phyloP scores from a whole-genome alignment of 2,113 vertebrate species.

The Esox niger region DNA sequence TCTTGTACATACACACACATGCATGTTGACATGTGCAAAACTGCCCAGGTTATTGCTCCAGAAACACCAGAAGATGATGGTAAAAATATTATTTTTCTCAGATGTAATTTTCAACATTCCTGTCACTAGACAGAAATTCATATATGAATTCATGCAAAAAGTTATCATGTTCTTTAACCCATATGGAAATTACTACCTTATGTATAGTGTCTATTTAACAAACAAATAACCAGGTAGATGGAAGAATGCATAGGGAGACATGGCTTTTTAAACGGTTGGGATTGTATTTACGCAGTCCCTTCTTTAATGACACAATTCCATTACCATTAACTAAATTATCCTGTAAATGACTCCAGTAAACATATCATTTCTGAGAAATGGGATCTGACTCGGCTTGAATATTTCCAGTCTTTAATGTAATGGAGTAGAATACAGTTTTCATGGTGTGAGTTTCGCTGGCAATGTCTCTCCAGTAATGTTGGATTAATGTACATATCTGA shows the following conservation, averaged over 20 bases:
- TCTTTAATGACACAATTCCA: too few species aligned
- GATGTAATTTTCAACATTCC: not conserved
- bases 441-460: not conserved
- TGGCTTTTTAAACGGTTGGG: too few species aligned
- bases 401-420: too few species aligned
- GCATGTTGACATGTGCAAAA: not conserved
- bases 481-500: constrained; percentile 12
- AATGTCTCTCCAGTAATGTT: constrained; percentile 1
- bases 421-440: too few species aligned
- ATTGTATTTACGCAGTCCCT: too few species aligned
- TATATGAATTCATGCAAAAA: not conserved
- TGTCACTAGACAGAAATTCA: not conserved
- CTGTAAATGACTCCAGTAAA: too few species aligned
- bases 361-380: too few species aligned
- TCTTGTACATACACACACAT: not conserved
- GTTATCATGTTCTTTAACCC: not conserved
- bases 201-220: not conserved
- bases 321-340: too few species aligned
- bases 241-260: too few species aligned
- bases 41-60: not conserved
- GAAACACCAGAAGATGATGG: not conserved
- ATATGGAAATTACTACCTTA: not conserved
- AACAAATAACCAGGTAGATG: not conserved
- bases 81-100: constrained; percentile 2
- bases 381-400: too few species aligned